Evolutionary conservation across 2,113 vertebrate species (phyloP), one percentile per base, ranked within the genome.

Genomic region (Antechinus stuartii): DNA sequence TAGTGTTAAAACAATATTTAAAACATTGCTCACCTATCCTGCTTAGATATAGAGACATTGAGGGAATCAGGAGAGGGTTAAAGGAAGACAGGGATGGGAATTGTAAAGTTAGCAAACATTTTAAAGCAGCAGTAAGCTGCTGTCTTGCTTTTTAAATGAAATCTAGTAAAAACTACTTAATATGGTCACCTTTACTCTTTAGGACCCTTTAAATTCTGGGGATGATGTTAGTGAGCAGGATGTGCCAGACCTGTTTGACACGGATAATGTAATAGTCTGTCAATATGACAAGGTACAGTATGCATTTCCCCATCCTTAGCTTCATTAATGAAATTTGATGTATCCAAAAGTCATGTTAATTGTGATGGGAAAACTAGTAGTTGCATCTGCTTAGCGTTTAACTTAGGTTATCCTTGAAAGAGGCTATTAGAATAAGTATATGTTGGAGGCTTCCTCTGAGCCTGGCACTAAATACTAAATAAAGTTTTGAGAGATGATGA

Each of bases 191-290:
- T 98, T 98, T 97, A 54, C 93, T 97, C 61, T 97, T 54, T 97
- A 99, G 99, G 99, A 99, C 96, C 99, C 99, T 92, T 98, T 99
- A 97, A 99, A 99, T 98, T 99, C 99, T 35, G 99, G 98, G 30
- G 99, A 99, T 96, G 99, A 99, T 90, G 99, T 99, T 96, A 99
- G 99, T 91, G 99, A 99, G 89, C 99, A 99, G 98, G 99, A 99
- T 95, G 98, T 98, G 95, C 99, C 99, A 10, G 99, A 99, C 98
- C 98, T 99, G 96, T 99, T 99, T 98, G 99, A 99, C 97, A 99
- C 99, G 0, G 99, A 99, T 96, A 99, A 99, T 54, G 99, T 99
- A 47, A 99, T 99, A 1, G 99, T 99, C 95, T 99, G 99, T 97
- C 99, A 99, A 97, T 99, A 99, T 93, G 99, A 99, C 96, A 99